These are phyloP conservation scores for Iphiclides podalirius DNA, from an alignment of 2,888 invertebrate genomes.

Conservation along the genomic window DNA sequence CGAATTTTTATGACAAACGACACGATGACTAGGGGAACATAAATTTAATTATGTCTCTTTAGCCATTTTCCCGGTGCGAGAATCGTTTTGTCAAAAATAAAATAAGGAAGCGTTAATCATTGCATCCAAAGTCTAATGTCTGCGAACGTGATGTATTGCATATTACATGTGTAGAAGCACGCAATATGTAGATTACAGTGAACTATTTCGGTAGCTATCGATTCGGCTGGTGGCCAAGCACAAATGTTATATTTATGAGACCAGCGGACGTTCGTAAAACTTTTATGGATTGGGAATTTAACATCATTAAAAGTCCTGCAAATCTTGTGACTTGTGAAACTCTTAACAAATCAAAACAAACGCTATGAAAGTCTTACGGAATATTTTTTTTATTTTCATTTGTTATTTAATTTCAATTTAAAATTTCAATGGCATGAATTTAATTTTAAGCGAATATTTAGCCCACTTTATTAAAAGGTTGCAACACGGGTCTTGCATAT, in stretches of 20 bases:
- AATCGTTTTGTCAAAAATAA: too few relatives aligned
- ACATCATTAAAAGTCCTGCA: slow-evolving; percentile 5
- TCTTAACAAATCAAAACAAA: neutral
- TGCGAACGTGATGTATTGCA: neutral
- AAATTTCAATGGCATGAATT: too few relatives aligned
- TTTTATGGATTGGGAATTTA: slow-evolving; percentile 16
- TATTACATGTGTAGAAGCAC: slow-evolving; percentile 4
- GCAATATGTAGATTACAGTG: slow-evolving; percentile 4
- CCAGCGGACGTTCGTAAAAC: slow-evolving; percentile 16
- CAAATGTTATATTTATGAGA: slow-evolving; percentile 18
- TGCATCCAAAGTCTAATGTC: neutral
- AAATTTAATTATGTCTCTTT: too few relatives aligned
- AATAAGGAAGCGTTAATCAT: too few relatives aligned
- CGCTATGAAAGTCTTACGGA: neutral
- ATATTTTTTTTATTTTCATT: neutral
- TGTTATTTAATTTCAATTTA: too few relatives aligned
- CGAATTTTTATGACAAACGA: too few relatives aligned
- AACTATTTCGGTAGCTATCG: slow-evolving; percentile 17
- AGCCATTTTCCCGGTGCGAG: too few relatives aligned
- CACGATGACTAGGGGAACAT: too few relatives aligned
- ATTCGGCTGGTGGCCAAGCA: slow-evolving; percentile 17
- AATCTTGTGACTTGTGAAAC: slow-evolving; percentile 5
- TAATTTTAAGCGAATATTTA: too few relatives aligned
- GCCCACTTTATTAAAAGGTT: too few relatives aligned
- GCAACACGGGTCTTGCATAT: too few relatives aligned